phyloP scores from a whole-genome alignment of 2,888 invertebrate species.

The Dolichomitus sp. region DNA sequence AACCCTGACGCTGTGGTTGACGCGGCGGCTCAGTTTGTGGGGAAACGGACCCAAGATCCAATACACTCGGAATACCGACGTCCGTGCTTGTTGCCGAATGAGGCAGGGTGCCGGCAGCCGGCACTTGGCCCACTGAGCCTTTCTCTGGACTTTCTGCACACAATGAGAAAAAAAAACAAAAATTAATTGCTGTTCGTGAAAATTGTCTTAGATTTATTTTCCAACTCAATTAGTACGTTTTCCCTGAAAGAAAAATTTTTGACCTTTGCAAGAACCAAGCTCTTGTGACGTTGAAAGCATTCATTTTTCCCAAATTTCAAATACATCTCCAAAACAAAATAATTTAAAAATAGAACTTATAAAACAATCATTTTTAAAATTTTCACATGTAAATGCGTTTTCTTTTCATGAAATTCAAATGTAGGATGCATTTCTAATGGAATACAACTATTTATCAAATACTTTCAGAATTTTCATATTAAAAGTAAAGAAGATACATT shows the following conservation, averaged over 20 bases:
- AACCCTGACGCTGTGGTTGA: conserved; percentile 77
- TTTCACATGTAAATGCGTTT: no score
- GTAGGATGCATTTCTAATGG: no score
- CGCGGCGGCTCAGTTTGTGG: conserved; percentile 46
- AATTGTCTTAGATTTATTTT: background rate
- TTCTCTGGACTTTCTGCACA: conserved; percentile 49
- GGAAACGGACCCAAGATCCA: conserved; percentile 34
- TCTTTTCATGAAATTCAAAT: no score
- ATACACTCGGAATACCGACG: conserved; percentile 31
- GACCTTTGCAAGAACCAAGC: no score
- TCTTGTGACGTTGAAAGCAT: no score
- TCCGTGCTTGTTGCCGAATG: conserved; percentile 30
- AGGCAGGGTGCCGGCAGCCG: conserved; percentile 4
- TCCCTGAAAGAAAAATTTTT: background rate
- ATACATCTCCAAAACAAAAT: no score
- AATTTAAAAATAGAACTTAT: no score
- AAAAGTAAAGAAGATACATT: no score
- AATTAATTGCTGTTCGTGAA: background rate
- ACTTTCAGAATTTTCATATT: no score
- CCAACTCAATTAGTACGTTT: background rate
- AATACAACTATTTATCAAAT: no score
- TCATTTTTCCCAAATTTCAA: background rate
- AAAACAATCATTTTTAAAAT: no score
- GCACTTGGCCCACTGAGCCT: conserved; percentile 15
- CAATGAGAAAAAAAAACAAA: conserved; percentile 9